Conservation (phyloP, 2,888 invertebrate species). For the Athalia rosae region DNA sequence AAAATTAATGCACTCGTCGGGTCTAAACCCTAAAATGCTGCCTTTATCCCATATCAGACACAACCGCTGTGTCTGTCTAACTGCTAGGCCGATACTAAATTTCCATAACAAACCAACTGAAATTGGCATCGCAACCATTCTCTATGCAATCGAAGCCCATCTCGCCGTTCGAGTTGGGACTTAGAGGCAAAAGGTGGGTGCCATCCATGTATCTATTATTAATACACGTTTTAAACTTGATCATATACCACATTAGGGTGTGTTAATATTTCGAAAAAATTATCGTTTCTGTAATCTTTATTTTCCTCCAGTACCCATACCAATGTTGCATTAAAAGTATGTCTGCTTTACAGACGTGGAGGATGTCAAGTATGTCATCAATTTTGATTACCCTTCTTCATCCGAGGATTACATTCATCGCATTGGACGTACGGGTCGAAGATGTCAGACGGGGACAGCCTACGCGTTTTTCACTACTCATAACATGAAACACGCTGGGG, state of each 20-base stretch:
- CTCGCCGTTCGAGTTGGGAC: constrained; percentile 64
- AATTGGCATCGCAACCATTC: constrained; percentile 56
- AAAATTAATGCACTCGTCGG: constrained; percentile 64
- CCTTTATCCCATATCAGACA: constrained; percentile 69
- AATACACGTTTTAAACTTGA: constrained; percentile 29
- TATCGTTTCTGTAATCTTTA: neutral
- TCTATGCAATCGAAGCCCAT: constrained; percentile 61
- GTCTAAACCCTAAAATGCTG: constrained; percentile 70
- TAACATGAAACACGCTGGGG: constrained; percentile 91
- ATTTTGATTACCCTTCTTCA: constrained; percentile 96
- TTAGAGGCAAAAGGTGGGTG: constrained; percentile 66
- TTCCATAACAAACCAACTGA: constrained; percentile 61
- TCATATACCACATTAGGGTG: constrained; percentile 21
- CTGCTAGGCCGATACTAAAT: constrained; percentile 65
- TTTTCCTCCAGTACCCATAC: neutral
- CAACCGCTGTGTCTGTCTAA: constrained; percentile 70
- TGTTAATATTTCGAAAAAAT: neutral
- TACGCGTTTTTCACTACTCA: constrained; percentile 95
- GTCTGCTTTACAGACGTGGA: constrained; percentile 87
- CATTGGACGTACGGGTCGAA: constrained; percentile 94
- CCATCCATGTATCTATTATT: constrained; percentile 50
- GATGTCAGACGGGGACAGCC: constrained; percentile 90
- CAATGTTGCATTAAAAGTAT: constrained; percentile 14
- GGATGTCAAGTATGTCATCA: constrained; percentile 96
- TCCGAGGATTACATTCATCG: constrained; percentile 97